Base-by-base conservation (phyloP, 2,113 vertebrate genomes). In the Peromyscus maniculatus region DNA sequence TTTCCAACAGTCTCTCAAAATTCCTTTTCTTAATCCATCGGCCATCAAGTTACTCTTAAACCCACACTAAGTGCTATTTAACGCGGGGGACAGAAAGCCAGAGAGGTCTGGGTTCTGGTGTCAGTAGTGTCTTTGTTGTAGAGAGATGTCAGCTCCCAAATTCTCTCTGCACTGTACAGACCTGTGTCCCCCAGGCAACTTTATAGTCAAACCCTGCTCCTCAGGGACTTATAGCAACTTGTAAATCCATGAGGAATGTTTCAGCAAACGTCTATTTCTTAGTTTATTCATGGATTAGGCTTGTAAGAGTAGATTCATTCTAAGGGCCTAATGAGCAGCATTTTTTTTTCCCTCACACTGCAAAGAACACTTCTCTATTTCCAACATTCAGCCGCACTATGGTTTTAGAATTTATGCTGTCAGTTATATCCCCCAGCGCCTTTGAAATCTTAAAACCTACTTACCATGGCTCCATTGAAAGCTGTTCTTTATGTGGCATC, bases 231-330 rank as follows among this genome's bases (percentile, higher is more conserved):
- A 96, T 84, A 98, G 98, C 96, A 98, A 98, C 97, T 98, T 98
- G 96, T 98, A 98, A 98, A 99, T 94, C 95, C 96, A 93, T 96
- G 97, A 98, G 97, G 97, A 98, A 98, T 98, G 98, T 98, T 98
- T 98, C 98, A 98, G 97, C 89, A 94, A 93, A 93, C 92, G 97
- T 98, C 95, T 98, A 97, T 94, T 98, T 97, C 95, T 97, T 91
- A 97, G 95, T 98, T 98, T 93, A 98, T 98, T 98, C 93, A 96
- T 59, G 97, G 96, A 98, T 98, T 97, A 98, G 88, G 86, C 83
- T 97, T 98, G 69, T 82, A 93, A 98, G 95, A 98, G 94, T 88
- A 98, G 97, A 96, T 98, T 94, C 89, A 95, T 97, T 95, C 26
- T 79, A 96, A 97, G 72, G 5, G 57, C 97, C 52, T 98, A 97